These are phyloP conservation scores for Triops cancriformis DNA, from an alignment of 1,140 invertebrate genomes.

Conservation along the genomic window DNA sequence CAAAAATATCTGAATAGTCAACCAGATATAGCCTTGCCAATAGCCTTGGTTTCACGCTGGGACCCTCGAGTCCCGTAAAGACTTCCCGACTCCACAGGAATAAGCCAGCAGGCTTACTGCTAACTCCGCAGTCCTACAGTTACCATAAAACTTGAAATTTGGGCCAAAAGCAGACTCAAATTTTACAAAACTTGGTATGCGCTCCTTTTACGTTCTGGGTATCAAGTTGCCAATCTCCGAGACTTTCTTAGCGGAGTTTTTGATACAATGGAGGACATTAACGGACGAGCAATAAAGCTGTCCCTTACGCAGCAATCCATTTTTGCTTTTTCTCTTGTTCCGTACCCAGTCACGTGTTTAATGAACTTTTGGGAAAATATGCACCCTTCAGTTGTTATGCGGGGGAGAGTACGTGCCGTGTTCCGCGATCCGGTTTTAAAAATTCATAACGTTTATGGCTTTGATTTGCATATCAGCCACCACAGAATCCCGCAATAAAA, in stretches of 20 bases:
- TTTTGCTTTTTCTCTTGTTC: neutral
- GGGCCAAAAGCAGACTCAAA: neutral
- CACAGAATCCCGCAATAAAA: neutral
- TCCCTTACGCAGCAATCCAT: neutral
- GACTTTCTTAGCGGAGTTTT: neutral
- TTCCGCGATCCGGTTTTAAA: neutral
- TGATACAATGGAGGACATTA: neutral
- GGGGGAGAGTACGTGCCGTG: neutral
- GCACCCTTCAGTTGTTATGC: neutral
- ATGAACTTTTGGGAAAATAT: neutral
- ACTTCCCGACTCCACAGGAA: neutral
- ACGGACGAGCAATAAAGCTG: too few relatives aligned
- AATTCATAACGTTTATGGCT: neutral
- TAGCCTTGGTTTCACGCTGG: neutral
- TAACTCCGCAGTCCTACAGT: neutral
- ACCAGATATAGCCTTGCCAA: neutral
- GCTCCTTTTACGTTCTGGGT: neutral
- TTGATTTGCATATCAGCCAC: neutral
- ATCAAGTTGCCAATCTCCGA: neutral
- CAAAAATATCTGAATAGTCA: neutral
- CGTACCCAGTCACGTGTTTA: neutral
- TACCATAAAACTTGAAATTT: neutral
- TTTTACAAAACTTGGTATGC: neutral
- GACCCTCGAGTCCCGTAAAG: neutral
- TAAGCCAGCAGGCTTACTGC: conserved; percentile 2